Percentiles rank a stretch among this genome's conserved stretches.
Evolutionary conservation across 2,888 invertebrate species (phyloP).

Genomic region (Oxytorus armatus): DNA sequence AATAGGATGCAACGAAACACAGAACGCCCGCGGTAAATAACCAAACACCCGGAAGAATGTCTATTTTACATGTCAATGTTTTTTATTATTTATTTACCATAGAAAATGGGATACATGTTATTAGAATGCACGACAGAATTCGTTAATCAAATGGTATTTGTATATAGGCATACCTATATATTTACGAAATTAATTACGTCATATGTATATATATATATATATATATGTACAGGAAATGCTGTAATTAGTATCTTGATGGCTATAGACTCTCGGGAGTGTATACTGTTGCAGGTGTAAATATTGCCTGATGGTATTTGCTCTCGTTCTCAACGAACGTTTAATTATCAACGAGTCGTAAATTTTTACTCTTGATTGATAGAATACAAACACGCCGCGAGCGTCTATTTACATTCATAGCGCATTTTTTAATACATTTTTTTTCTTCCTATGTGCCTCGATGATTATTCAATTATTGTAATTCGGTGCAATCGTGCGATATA

Average conservation of each 20-base stretch:
- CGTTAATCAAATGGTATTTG: conserved; percentile 3
- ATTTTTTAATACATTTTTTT: neutral
- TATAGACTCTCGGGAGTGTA: conserved; percentile 1
- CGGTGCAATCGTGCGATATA: neutral
- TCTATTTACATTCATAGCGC: neutral
- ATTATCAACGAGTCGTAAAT: neutral
- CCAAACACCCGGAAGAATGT: neutral
- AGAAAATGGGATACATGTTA: too few relatives aligned
- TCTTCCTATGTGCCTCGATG: neutral
- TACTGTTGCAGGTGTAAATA: conserved; percentile 24
- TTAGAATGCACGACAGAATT: conserved; percentile 7
- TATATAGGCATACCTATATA: neutral
- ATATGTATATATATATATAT: conserved; percentile 28
- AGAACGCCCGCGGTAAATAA: neutral
- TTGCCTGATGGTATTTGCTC: conserved; percentile 21
- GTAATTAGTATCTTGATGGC: conserved; percentile 30
- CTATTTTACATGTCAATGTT: too few relatives aligned
- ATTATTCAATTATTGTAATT: neutral
- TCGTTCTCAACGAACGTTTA: conserved; percentile 21
- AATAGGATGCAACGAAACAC: conserved; percentile 25
- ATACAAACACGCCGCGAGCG: neutral
- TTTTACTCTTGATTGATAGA: conserved; percentile 28
- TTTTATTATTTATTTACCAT: too few relatives aligned
- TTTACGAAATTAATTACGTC: conserved; percentile 11
- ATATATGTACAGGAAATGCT: too few relatives aligned